Percentiles rank a stretch among this genome's conserved stretches.
Evolutionary conservation across 2,113 vertebrate species (phyloP).

Genomic region (Engystomops pustulosus): DNA sequence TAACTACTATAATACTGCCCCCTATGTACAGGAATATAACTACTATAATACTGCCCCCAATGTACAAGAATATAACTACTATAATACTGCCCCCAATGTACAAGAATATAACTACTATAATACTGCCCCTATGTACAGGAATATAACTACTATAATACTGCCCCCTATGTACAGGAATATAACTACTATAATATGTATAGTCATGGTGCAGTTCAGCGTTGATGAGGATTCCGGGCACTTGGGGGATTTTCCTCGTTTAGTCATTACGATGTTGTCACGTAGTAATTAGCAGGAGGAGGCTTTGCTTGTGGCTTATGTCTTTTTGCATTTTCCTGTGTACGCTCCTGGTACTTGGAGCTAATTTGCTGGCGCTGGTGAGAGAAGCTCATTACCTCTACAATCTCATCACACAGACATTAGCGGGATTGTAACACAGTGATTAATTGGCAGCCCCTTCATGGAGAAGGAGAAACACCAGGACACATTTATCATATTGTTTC

Average conservation of each 20-base stretch:
- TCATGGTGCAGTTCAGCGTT: too few species aligned
- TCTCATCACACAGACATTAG: slow-evolving; percentile 48
- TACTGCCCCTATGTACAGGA: too few species aligned
- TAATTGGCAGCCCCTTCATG: slow-evolving; percentile 34
- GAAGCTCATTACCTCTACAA: slow-evolving; percentile 55
- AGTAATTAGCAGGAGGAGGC: slow-evolving; percentile 43
- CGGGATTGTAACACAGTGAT: slow-evolving; percentile 33
- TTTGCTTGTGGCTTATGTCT: neutral
- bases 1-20: too few species aligned
- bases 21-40: too few species aligned
- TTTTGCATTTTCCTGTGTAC: slow-evolving; percentile 44
- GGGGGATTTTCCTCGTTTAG: slow-evolving; percentile 7
- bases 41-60: too few species aligned
- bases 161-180: too few species aligned
- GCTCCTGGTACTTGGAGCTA: slow-evolving; percentile 31
- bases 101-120: too few species aligned
- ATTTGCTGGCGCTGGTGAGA: slow-evolving; percentile 50
- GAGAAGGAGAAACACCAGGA: slow-evolving; percentile 19
- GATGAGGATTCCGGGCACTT: slow-evolving; percentile 9
- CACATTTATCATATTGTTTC: slow-evolving; percentile 38
- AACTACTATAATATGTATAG: too few species aligned
- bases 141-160: too few species aligned
- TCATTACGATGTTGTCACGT: slow-evolving; percentile 20
- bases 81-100: too few species aligned
- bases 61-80: too few species aligned